phyloP scores from a whole-genome alignment of 1,140 invertebrate genomes.

The Drosophila athabasca region DNA sequence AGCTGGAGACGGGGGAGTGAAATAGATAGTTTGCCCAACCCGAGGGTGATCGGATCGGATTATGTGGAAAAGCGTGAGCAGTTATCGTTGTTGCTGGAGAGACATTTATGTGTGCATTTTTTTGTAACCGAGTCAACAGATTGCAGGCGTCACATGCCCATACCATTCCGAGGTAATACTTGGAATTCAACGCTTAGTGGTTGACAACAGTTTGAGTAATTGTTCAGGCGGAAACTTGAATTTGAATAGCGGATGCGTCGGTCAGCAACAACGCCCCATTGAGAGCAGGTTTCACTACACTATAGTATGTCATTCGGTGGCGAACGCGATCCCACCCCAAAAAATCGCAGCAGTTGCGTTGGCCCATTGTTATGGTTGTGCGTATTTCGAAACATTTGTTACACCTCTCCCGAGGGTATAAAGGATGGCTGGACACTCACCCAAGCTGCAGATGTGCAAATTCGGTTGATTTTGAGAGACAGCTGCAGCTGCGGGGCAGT shows the following conservation, averaged over 20 bases:
- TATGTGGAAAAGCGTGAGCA: too few species aligned
- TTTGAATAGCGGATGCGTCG: conserved; percentile 45
- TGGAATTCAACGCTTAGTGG: conserved; percentile 38
- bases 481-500: conserved; percentile 41
- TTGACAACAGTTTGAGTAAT: conserved; percentile 48
- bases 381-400: conserved; percentile 20
- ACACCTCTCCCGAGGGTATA: conserved; percentile 1
- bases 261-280: conserved; percentile 34
- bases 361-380: conserved; percentile 9
- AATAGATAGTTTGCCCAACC: background rate
- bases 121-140: conserved; percentile 46
- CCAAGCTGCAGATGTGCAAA: conserved; percentile 18
- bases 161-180: conserved; percentile 9
- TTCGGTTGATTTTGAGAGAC: conserved; percentile 25
- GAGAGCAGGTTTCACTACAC: conserved; percentile 24
- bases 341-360: background rate
- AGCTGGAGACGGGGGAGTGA: conserved; percentile 2
- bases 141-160: conserved; percentile 5
- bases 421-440: conserved; percentile 34
- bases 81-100: background rate
- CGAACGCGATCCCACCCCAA: conserved; percentile 23
- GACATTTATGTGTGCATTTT: conserved; percentile 15
- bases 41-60: too few species aligned
- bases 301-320: background rate
- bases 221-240: conserved; percentile 64